Base-by-base conservation (phyloP, 2,888 invertebrate genomes). In the Aphelenchoides bicaudatus region DNA sequence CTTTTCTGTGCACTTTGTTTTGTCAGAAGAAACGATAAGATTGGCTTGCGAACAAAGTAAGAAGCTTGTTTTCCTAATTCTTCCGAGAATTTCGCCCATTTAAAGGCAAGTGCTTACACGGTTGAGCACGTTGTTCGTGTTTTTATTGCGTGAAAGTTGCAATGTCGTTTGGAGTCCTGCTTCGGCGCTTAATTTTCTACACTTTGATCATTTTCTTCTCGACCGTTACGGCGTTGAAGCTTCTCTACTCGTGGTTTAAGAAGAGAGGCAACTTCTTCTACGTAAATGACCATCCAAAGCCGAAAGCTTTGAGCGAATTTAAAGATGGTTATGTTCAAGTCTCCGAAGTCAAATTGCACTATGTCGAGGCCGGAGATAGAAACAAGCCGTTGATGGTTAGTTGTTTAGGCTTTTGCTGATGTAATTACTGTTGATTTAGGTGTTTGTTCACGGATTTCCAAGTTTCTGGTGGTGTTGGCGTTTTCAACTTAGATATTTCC, bases 381-480 rank as follows among this genome's bases (percentile, higher is more conserved):
- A 49, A 49, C 0, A 86, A 86, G 67, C 86, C 87, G 0, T 79
- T 88, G 57, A 85, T 88, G 84, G 63, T n/a, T n/a, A n/a, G n/a
- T n/a, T n/a, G n/a, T n/a, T n/a, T n/a, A n/a, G n/a, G n/a, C n/a
- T n/a, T n/a, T n/a, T n/a, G n/a, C n/a, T n/a, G n/a, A n/a, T n/a
- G n/a, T n/a, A n/a, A n/a, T n/a, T n/a, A n/a, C n/a, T n/a, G n/a
- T n/a, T n/a, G n/a, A n/a, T n/a, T n/a, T n/a, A n/a, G n/a, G n/a
- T 88, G 39, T 85, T 87, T 69, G 67, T 88, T 0, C 88, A 88
- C 73, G 88, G 88, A 10, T 88, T 86, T 71, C 88, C 88, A 0
- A 87, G 88, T 73, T 87, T 87, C 74, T 88, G 88, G 88, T 88
- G 86, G 78, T 86, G 86, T 0, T 88, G 87, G 87, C 81, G 87